A percentile compares a stretch with the other conserved stretches of the same genome.
These are phyloP conservation scores for Sylvilagus bachmani DNA, from an alignment of 2,113 vertebrate genomes.

Conservation along the genomic window DNA sequence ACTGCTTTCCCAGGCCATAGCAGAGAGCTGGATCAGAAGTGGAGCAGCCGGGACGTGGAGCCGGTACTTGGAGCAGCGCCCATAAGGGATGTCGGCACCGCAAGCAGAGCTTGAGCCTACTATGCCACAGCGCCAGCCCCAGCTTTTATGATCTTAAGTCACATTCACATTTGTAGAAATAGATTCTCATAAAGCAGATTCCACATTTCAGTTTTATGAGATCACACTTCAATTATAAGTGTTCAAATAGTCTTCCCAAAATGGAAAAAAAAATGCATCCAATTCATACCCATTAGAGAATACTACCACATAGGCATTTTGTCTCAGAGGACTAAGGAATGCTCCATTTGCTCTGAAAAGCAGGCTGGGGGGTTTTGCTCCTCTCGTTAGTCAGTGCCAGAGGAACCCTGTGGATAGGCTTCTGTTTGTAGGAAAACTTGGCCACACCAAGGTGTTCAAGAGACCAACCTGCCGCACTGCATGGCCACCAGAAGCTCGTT, in stretches of 20 bases:
- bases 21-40: too few species aligned
- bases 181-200: background rate
- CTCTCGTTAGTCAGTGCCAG: background rate
- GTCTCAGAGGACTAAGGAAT: background rate
- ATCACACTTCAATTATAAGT: background rate
- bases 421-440: background rate
- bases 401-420: background rate
- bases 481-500: background rate
- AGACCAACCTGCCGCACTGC: background rate
- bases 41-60: too few species aligned
- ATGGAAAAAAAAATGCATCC: background rate
- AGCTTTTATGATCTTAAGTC: background rate
- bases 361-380: background rate
- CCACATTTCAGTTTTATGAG: slow-evolving; percentile 3
- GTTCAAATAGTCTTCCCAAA: background rate
- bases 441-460: background rate
- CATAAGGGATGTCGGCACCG: too few species aligned
- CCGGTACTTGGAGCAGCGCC: too few species aligned
- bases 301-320: background rate
- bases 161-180: background rate
- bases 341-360: background rate
- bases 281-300: background rate
- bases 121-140: too few species aligned
- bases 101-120: too few species aligned
- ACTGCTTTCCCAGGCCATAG: too few species aligned